Base-by-base conservation (phyloP, 2,888 invertebrate species). In the Eupelmus urozonus region DNA sequence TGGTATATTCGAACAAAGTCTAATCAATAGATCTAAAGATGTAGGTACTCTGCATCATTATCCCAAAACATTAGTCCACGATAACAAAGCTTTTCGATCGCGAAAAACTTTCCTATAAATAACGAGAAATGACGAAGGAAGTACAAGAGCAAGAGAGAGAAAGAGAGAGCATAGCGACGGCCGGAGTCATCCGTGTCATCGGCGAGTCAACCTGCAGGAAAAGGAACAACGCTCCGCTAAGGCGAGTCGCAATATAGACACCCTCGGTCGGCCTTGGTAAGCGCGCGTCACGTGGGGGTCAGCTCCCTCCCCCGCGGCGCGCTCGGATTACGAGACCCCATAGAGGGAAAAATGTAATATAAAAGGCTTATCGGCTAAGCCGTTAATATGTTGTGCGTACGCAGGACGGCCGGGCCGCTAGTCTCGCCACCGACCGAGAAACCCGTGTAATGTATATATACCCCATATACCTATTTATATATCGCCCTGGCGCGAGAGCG, bases 331-430 rank as follows among this genome's bases (percentile, higher is more conserved):
- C 85, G 82, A 86, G 87, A 88, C 88, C 89, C 89, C 88, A 87
- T 88, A 87, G 87, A 89, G 89, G 89, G 89, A 89, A 89, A 89
- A 90, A 90, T 89, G 89, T 89, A 89, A 90, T 90, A 90, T 90
- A 89, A 90, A 89, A 87, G 89, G 89, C 89, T 90, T 90, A 90
- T 86, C 85, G 86, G 84, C 87, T 90, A 89, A 90, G 89, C 89
- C 84, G 88, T 90, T 90, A 89, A 90, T 90, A 90, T 89, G 89
- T 89, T 89, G 87, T 87, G 87, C 85, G 85, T 77, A 84, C 83
- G 84, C 67, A 79, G 79, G 78, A 76, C 65, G 62, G 34, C 34
- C 3, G 34, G 5, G 9, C 3, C 34, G 34, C n/a, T n/a, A n/a
- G n/a, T n/a, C n/a, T n/a, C n/a, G n/a, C n/a, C n/a, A n/a, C n/a